Conservation (phyloP, 2,888 invertebrate species). For the Acanthosepion pharaonis region DNA sequence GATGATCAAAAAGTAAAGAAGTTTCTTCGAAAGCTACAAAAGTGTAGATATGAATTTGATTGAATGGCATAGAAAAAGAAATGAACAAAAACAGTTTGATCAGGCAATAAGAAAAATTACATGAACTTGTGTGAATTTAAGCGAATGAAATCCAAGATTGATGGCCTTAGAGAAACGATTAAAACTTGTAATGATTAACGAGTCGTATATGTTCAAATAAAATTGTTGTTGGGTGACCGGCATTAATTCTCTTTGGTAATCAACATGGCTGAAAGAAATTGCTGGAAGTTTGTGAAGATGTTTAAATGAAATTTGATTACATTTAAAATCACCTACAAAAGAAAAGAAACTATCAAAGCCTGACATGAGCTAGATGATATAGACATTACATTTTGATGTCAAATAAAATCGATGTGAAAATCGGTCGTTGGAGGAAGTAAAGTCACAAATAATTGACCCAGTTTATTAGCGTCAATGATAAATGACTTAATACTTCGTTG, state of each 20-base stretch:
- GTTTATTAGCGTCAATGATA: background rate
- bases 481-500: background rate
- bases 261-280: background rate
- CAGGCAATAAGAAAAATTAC: background rate
- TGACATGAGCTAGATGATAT: background rate
- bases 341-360: background rate
- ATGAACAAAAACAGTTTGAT: background rate
- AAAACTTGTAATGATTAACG: constrained; percentile 20
- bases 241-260: background rate
- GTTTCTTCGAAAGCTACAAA: background rate
- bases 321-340: background rate
- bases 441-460: background rate
- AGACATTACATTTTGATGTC: background rate
- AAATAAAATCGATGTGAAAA: background rate
- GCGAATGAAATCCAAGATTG: constrained; percentile 2
- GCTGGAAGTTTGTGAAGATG: background rate
- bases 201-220: background rate
- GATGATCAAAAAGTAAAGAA: background rate
- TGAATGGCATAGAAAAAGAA: background rate
- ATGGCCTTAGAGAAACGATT: constrained; percentile 4
- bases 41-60: background rate
- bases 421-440: background rate
- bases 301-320: background rate
- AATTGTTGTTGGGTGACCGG: background rate
- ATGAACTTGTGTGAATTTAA: background rate